phyloP scores from a whole-genome alignment of 2,113 vertebrate genomes.

The Eptesicus fuscus region DNA sequence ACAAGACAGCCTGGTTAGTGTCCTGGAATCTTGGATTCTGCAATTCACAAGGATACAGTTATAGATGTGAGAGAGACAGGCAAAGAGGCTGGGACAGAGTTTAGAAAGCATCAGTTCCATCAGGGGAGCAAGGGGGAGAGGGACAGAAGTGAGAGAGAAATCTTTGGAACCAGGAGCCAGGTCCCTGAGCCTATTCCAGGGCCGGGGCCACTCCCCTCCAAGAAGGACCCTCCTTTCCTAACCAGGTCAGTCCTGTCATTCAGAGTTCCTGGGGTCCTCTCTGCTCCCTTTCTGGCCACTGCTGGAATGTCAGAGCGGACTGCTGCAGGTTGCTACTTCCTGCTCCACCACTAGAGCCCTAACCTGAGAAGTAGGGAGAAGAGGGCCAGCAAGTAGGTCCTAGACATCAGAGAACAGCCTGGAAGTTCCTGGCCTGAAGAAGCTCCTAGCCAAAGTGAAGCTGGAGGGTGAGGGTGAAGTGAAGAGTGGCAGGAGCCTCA shows the following conservation, averaged over 20 bases:
- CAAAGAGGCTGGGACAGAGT: constrained; percentile 32
- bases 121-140: neutral
- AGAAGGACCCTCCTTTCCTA: neutral
- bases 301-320: neutral
- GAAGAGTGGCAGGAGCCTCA: neutral
- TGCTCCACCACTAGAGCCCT: neutral
- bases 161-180: neutral
- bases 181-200: neutral
- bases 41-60: constrained; percentile 57
- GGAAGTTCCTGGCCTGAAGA: neutral
- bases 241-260: neutral
- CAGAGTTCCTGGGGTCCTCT: neutral
- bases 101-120: neutral
- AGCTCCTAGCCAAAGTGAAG: neutral
- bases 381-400: neutral
- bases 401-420: neutral
- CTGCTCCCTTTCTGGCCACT: neutral
- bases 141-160: neutral
- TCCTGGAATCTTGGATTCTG: constrained; percentile 59
- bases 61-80: constrained; percentile 54
- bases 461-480: neutral
- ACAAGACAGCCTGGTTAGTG: constrained; percentile 40
- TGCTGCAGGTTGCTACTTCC: neutral
- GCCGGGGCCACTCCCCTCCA: neutral
- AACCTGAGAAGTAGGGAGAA: neutral